Conservation (phyloP, 2,888 invertebrate genomes). For the Isoperla grammatica region DNA sequence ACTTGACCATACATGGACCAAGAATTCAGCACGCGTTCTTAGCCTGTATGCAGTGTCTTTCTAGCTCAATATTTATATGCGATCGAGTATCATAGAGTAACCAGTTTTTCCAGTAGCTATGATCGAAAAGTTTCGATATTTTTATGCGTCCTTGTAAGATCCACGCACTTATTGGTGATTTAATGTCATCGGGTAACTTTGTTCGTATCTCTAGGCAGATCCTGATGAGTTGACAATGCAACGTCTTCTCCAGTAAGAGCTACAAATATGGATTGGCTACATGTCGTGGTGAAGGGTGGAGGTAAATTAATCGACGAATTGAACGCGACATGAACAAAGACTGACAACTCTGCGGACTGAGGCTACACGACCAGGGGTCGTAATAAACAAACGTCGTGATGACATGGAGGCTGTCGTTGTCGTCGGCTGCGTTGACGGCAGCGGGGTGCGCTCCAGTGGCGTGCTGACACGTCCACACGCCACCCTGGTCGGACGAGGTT, state of each 20-base stretch:
- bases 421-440: no score
- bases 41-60: neutral
- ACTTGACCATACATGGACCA: constrained; percentile 22
- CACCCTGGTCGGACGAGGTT: no score
- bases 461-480: no score
- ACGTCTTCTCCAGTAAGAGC: neutral
- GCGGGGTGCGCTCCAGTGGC: no score
- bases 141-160: constrained; percentile 13
- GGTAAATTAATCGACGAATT: constrained; percentile 28
- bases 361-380: no score
- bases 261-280: constrained; percentile 25
- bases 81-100: constrained; percentile 4
- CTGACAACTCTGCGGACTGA: neutral
- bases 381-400: no score
- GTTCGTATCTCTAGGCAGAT: constrained; percentile 6
- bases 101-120: constrained; percentile 19
- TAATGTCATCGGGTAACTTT: constrained; percentile 8
- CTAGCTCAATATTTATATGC: constrained; percentile 10
- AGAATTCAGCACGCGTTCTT: neutral
- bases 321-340: constrained; percentile 17
- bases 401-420: no score
- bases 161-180: constrained; percentile 18
- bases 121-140: constrained; percentile 19
- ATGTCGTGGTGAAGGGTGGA: constrained; percentile 16
- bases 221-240: constrained; percentile 15